Base-by-base conservation (phyloP, 2,888 invertebrate genomes). In the Poecilus cupreus region DNA sequence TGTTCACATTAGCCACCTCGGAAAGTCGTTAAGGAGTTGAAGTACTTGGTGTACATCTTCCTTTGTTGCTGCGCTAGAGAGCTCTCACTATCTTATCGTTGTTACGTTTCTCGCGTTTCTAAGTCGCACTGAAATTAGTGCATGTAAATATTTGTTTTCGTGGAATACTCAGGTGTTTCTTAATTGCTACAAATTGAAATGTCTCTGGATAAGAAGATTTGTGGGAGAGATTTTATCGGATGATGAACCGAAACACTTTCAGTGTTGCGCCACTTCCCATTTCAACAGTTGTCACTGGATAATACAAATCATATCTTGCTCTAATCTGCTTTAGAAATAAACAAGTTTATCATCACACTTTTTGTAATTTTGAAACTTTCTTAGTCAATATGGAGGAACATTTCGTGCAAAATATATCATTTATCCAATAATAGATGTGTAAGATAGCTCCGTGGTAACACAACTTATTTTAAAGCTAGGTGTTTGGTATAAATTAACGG, bases 81-180 rank as follows among this genome's bases (percentile, higher is more conserved):
- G 18, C 54, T 54, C 54, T 5, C 43, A 26, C 10, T 57, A 57
- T 60, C 60, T 60, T 60, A 60, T 60, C 60, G 32, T 8, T 3
- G 8, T 6, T 32, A 3, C 32, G n/a, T n/a, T n/a, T n/a, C n/a
- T n/a, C 32, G 32, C 4, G 32, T 32, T n/a, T 32, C 32, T 3
- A 32, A 32, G 32, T 8, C n/a, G 4, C 24, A 24, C n/a, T 26
- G n/a, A 60, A 60, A 60, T 60, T 60, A 60, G 26, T 60, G 26
- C 60, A 60, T 43, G 43, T 32, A 60, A 60, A 60, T 60, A 60
- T 60, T 60, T 60, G 24, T 24, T 26, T 26, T 24, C n/a, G 43
- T 60, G 5, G 26, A 22, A 54, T 22, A 57, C 26, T 26, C 60
- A 60, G 26, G 10, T 32, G 32, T 32, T 32, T 32, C n/a, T 32